phyloP scores from a whole-genome alignment of 2,797 vertebrate genomes.

The Platyrinchus mystaceus region DNA sequence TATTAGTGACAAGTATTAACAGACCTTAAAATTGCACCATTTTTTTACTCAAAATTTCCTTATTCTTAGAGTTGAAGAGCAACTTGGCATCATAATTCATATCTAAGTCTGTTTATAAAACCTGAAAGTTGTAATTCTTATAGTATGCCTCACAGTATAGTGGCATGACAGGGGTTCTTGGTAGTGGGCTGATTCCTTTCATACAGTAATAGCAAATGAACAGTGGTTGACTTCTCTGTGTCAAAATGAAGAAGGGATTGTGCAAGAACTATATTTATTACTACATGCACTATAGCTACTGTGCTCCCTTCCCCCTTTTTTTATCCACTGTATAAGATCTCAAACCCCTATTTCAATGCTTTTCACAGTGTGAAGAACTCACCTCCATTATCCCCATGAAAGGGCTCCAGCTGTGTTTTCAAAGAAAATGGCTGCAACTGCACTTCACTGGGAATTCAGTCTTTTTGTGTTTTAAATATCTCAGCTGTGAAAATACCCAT shows the following conservation, averaged over 20 bases:
- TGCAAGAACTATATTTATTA: not conserved
- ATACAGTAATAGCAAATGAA: not conserved
- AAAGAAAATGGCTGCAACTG: slow-evolving; percentile 1
- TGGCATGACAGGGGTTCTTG: not conserved
- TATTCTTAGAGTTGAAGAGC: not conserved
- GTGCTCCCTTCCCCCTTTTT: not conserved
- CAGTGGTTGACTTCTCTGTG: not conserved
- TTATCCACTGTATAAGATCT: not conserved
- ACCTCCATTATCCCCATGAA: not conserved
- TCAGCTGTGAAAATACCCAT: not conserved
- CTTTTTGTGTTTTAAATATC: not conserved
- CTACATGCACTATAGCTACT: not conserved
- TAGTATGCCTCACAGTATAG: not conserved
- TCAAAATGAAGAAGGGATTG: not conserved
- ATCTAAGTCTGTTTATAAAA: not conserved
- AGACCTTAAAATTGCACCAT: not conserved
- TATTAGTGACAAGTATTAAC: not conserved
- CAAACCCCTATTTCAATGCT: not conserved
- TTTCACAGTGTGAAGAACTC: not conserved
- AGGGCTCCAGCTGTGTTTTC: not conserved
- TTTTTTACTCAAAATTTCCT: not conserved
- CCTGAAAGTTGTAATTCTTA: not conserved
- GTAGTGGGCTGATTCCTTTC: not conserved
- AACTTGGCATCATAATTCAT: not conserved
- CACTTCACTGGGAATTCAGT: not conserved